phyloP scores from a whole-genome alignment of 2,113 vertebrate species.

The Calyptomena viridis region DNA sequence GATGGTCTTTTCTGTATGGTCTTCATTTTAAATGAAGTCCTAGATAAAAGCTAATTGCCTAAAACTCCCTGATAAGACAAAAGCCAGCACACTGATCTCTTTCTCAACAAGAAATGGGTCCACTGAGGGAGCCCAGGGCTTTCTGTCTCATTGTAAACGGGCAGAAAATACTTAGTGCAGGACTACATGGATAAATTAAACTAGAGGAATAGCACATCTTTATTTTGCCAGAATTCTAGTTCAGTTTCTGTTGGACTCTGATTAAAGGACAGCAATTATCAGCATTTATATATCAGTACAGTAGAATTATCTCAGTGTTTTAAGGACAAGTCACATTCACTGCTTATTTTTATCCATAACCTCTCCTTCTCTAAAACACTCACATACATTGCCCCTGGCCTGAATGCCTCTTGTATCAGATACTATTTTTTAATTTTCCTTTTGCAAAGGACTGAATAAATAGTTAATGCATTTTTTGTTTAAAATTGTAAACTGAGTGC shows the following conservation, averaged over 20 bases:
- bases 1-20: not conserved
- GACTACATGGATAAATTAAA: not conserved
- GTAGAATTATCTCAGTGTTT: not conserved
- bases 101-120: not conserved
- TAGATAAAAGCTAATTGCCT: not conserved
- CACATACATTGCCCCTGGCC: too few relatives aligned
- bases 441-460: not conserved
- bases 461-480: not conserved
- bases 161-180: not conserved
- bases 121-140: not conserved
- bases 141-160: not conserved
- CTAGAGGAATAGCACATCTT: not conserved
- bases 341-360: not conserved
- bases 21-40: not conserved
- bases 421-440: not conserved
- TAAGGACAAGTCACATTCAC: not conserved
- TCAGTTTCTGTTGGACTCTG: not conserved
- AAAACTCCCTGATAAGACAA: not conserved
- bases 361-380: not conserved
- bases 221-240: not conserved
- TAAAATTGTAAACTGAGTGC: conserved; percentile 20
- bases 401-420: not conserved
- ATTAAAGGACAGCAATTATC: not conserved
- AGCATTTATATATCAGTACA: not conserved
- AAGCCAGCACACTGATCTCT: not conserved